These are phyloP conservation scores for Hepsetus odoe DNA, from an alignment of 2,113 vertebrate genomes.

Conservation along the genomic window DNA sequence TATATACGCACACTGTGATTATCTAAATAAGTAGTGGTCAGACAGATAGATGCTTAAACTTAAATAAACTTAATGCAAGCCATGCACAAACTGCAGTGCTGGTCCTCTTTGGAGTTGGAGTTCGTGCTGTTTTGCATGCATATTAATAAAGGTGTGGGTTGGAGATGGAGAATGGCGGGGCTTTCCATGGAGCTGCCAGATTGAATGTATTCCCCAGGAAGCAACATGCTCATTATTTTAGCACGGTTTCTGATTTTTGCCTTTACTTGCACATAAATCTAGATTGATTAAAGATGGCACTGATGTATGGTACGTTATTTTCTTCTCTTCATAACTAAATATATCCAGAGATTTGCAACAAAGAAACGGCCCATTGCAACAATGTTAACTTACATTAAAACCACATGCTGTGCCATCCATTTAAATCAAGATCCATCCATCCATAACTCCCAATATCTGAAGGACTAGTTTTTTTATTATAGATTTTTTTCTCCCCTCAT, in stretches of 20 bases:
- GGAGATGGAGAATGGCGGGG: conserved; percentile 25
- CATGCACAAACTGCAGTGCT: conserved; percentile 42
- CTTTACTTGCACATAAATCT: conserved; percentile 48
- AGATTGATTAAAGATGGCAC: conserved; percentile 53
- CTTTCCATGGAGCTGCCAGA: conserved; percentile 39
- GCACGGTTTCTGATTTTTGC: conserved; percentile 45
- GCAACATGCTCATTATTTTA: conserved; percentile 53
- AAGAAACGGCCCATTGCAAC: conserved; percentile 13
- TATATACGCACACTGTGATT: conserved; percentile 23
- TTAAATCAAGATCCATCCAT: background rate
- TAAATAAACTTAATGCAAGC: conserved; percentile 33
- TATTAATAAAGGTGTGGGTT: conserved; percentile 57
- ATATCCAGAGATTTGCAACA: conserved; percentile 40
- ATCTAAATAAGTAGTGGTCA: conserved; percentile 24
- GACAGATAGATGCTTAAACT: conserved; percentile 18
- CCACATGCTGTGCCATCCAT: background rate
- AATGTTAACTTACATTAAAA: conserved; percentile 13
- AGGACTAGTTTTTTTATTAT: background rate
- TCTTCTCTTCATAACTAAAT: conserved; percentile 38
- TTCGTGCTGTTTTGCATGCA: conserved; percentile 46
- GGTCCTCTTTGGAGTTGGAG: conserved; percentile 43
- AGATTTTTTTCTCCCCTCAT: background rate
- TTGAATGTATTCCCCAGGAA: conserved; percentile 55
- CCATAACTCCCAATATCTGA: too few species aligned
- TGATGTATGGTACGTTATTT: conserved; percentile 47